A percentile compares a stretch with the other conserved stretches of the same genome.
Conservation (phyloP, 2,888 invertebrate genomes). For the Stenotaenia linearis region DNA sequence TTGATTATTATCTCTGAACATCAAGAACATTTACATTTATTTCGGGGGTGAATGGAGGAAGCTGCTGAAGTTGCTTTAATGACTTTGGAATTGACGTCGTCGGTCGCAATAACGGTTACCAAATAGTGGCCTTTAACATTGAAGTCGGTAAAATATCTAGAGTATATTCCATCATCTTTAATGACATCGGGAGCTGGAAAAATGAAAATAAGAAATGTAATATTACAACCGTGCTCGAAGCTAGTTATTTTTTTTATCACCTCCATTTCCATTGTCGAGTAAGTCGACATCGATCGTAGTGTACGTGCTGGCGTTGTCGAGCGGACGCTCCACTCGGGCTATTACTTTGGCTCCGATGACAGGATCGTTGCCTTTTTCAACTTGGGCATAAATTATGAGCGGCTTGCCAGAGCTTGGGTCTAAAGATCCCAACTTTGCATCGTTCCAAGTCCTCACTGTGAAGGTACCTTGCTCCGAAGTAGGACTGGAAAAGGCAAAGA, state of each 20-base stretch:
- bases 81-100: constrained; percentile 39
- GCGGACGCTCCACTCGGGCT: constrained; percentile 40
- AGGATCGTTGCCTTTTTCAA: constrained; percentile 42
- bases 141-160: constrained; percentile 55
- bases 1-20: neutral
- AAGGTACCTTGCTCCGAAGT: neutral
- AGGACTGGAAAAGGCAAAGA: neutral
- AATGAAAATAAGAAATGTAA: neutral
- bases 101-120: constrained; percentile 43
- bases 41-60: neutral
- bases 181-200: constrained; percentile 46
- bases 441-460: neutral
- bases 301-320: constrained; percentile 30
- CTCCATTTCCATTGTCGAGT: constrained; percentile 40
- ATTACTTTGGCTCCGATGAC: constrained; percentile 42
- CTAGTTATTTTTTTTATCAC: neutral
- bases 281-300: constrained; percentile 35
- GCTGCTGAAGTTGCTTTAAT: neutral
- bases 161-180: constrained; percentile 52
- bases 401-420: constrained; percentile 31
- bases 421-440: neutral
- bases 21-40: neutral
- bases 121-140: constrained; percentile 43
- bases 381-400: constrained; percentile 41
- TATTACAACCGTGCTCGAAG: no score